Evolutionary conservation across 2,797 vertebrate species (phyloP).

Genomic region (Gallinago nigripennis): DNA sequence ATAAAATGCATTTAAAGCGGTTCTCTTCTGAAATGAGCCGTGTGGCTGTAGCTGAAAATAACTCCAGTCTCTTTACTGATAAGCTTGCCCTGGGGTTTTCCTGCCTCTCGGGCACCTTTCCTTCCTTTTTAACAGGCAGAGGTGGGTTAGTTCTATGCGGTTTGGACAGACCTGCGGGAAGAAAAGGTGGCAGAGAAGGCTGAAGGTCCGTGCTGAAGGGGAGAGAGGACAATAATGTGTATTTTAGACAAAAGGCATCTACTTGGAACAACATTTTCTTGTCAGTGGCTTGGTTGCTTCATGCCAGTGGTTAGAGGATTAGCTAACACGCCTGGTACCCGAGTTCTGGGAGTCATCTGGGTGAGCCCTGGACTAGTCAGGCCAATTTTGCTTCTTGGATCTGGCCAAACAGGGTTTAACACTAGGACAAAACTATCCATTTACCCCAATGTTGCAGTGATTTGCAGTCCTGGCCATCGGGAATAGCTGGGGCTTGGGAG

Average conservation of each 20-base stretch:
- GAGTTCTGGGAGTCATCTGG: background rate
- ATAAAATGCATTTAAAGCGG: background rate
- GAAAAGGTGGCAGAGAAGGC: background rate
- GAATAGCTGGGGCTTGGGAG: background rate
- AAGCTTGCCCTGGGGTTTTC: rapidly evolving
- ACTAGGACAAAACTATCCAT: background rate
- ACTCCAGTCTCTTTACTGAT: background rate
- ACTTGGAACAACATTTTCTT: background rate
- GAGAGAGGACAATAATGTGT: background rate
- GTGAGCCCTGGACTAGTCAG: background rate
- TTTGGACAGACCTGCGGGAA: background rate
- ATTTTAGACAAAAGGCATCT: background rate
- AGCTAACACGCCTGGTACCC: rapidly evolving
- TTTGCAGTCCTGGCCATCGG: background rate
- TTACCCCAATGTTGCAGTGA: background rate
- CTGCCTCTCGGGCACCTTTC: background rate
- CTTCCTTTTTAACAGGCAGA: background rate
- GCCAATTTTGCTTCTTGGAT: background rate
- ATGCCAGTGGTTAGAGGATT: background rate
- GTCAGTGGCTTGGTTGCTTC: background rate
- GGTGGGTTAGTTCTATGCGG: background rate
- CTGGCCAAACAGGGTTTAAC: background rate
- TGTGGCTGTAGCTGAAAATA: background rate
- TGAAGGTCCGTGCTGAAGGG: background rate
- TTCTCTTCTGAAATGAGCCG: background rate